Percentiles rank a stretch among this genome's conserved stretches.
Conservation (phyloP, 2,888 invertebrate genomes). For the Parasteatoda lunata region DNA sequence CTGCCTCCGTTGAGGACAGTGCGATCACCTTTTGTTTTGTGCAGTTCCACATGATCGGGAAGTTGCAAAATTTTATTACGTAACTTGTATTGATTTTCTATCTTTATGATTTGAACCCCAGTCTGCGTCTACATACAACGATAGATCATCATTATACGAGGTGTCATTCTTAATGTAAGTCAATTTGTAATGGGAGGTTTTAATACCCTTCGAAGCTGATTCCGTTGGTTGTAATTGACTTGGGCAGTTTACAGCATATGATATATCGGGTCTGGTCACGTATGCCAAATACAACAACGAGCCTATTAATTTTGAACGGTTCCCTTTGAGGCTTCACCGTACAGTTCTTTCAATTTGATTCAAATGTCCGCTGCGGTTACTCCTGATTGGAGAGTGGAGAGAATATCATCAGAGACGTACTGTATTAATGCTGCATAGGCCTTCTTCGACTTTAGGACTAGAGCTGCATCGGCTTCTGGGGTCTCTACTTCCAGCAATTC, state of each 20-base stretch:
- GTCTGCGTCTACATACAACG: neutral
- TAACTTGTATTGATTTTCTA: neutral
- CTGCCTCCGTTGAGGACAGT: neutral
- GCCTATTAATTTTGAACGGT: constrained; percentile 2
- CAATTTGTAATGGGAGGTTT: neutral
- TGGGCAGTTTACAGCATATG: constrained; percentile 9
- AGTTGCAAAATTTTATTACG: neutral
- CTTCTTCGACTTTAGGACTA: neutral
- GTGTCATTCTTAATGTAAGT: neutral
- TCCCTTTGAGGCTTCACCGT: neutral
- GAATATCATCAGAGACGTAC: neutral
- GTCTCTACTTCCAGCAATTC: neutral
- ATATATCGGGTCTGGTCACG: constrained; percentile 17
- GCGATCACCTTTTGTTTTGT: neutral
- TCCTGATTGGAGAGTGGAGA: neutral
- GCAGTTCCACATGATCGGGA: neutral
- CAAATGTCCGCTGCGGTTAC: no score
- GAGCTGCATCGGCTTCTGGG: neutral
- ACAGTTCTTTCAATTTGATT: no score
- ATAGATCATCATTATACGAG: neutral
- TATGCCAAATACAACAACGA: constrained; percentile 14
- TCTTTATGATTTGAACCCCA: neutral
- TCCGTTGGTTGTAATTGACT: constrained; percentile 32
- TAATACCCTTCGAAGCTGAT: neutral
- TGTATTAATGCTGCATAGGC: neutral